phyloP scores from a whole-genome alignment of 2,113 vertebrate genomes.

The Saccopteryx leptura region DNA sequence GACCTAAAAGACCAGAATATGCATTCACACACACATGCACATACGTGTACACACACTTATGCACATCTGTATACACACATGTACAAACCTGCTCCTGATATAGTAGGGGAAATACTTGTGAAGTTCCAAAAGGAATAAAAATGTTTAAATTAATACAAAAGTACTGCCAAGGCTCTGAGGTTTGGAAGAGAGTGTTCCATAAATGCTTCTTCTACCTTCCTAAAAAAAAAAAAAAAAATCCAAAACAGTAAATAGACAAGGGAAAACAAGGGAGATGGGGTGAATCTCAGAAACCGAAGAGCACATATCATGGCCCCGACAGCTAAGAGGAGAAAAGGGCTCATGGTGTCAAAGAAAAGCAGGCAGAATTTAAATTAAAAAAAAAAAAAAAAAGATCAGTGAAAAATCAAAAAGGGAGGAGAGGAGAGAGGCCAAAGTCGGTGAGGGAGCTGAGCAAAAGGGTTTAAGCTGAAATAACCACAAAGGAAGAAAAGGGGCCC shows the following conservation, averaged over 20 bases:
- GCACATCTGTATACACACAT: background rate
- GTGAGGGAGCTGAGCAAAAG: background rate
- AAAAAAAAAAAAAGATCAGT: background rate
- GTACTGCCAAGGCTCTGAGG: background rate
- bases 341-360: background rate
- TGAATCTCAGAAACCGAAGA: background rate
- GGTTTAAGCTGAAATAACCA: background rate
- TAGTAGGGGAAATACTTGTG: background rate
- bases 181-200: background rate
- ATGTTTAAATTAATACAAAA: background rate
- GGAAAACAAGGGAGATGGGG: rapidly evolving
- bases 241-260: background rate
- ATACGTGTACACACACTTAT: background rate
- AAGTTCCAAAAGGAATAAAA: background rate
- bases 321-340: background rate
- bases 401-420: background rate
- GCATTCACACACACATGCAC: background rate
- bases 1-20: background rate
- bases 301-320: background rate
- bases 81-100: background rate
- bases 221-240: background rate
- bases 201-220: background rate
- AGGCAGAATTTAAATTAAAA: background rate
- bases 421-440: background rate
- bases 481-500: background rate